phyloP scores from a whole-genome alignment of 2,797 vertebrate species.

The Manis javanica region DNA sequence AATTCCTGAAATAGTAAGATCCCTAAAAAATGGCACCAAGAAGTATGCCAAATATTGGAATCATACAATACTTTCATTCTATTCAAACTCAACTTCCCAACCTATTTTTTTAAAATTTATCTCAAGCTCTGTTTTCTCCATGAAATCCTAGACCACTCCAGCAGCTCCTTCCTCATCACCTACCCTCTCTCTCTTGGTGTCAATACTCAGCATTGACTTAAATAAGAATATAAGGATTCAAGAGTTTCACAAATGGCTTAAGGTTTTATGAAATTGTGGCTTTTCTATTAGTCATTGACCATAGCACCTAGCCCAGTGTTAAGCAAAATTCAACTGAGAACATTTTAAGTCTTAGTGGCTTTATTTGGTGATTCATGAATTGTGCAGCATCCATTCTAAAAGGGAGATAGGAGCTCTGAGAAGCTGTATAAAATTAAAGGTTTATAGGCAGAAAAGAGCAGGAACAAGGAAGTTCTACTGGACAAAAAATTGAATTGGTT shows the following conservation, averaged over 20 bases:
- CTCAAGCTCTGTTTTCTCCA: not conserved
- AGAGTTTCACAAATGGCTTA: not conserved
- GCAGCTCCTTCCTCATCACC: not conserved
- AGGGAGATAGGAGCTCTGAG: not conserved
- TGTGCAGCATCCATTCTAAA: not conserved
- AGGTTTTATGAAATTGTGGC: not conserved
- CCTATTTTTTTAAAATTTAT: not conserved
- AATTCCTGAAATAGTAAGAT: not conserved
- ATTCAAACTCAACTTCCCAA: not conserved
- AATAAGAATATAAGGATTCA: not conserved
- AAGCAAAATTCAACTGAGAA: not conserved
- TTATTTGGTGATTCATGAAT: not conserved
- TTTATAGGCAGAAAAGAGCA: not conserved
- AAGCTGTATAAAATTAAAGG: not conserved
- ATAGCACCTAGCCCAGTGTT: not conserved
- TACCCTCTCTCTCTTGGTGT: not conserved
- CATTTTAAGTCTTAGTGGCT: not conserved
- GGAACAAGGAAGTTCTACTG: not conserved
- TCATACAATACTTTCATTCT: not conserved
- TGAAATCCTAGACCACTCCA: not conserved
- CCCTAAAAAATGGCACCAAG: not conserved
- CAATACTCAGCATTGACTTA: not conserved
- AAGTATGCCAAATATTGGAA: not conserved
- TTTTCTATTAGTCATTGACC: conserved; percentile 19
- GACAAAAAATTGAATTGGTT: not conserved